These are phyloP conservation scores for Microctenopoma steveboyesi DNA, from an alignment of 2,797 vertebrate genomes.

Conservation along the genomic window DNA sequence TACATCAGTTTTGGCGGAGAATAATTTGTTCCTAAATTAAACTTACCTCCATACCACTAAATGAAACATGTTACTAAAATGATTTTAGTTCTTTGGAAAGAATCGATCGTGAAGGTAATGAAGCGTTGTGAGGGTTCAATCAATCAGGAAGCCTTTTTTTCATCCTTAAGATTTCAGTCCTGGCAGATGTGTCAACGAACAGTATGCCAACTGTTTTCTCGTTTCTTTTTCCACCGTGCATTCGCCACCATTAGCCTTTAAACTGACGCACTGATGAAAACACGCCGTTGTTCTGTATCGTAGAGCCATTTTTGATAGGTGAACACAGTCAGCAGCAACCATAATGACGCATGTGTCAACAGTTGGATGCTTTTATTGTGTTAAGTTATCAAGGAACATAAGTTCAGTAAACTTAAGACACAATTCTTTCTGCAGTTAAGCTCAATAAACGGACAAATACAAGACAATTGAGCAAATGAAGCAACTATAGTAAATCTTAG, in stretches of 20 bases:
- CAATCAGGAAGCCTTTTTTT: not conserved
- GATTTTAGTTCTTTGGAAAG: not conserved
- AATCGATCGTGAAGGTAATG: not conserved
- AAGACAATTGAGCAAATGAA: not conserved
- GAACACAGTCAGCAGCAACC: not conserved
- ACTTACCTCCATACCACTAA: not conserved
- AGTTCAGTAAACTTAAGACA: not conserved
- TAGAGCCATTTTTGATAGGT: not conserved
- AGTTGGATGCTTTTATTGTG: not conserved
- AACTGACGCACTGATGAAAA: too few species aligned
- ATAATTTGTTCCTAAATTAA: constrained; percentile 26
- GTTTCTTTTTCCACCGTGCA: too few species aligned
- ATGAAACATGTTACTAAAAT: not conserved
- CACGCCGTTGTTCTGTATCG: too few species aligned
- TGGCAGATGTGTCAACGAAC: too few species aligned
- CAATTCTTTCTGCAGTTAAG: not conserved
- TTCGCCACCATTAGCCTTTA: too few species aligned
- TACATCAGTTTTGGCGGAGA: not conserved
- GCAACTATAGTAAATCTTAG: too few species aligned
- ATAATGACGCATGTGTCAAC: not conserved
- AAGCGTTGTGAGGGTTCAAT: not conserved
- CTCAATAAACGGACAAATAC: too few species aligned
- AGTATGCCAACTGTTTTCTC: too few species aligned
- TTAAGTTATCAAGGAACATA: too few species aligned
- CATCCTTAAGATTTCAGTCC: not conserved